These are phyloP conservation scores for Ellobius talpinus DNA, from an alignment of 2,113 vertebrate genomes.

Conservation along the genomic window DNA sequence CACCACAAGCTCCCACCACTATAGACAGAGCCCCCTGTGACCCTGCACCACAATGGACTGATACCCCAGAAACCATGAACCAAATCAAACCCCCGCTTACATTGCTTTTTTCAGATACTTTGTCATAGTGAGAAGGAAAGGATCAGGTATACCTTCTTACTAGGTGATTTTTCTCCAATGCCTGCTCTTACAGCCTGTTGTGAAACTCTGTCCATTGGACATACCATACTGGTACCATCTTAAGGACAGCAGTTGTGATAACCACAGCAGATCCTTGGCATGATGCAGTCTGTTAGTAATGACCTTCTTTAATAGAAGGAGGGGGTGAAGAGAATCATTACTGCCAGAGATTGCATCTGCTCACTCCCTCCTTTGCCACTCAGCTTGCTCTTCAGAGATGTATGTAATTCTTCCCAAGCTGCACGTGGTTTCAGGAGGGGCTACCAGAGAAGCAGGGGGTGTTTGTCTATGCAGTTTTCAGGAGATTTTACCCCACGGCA, in stretches of 20 bases:
- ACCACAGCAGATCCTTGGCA: not conserved
- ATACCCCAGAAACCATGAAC: not conserved
- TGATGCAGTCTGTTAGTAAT: not conserved
- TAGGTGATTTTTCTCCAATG: not conserved
- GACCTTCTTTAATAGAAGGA: not conserved
- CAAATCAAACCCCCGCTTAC: not conserved
- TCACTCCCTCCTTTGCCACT: not conserved
- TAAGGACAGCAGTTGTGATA: not conserved
- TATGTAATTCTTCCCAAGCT: not conserved
- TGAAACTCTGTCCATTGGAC: not conserved
- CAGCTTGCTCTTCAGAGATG: not conserved
- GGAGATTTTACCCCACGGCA: not conserved
- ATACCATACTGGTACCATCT: not conserved
- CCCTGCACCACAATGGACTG: not conserved
- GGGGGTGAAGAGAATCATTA: not conserved
- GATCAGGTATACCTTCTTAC: not conserved
- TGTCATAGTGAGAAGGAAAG: not conserved
- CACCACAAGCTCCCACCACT: not conserved
- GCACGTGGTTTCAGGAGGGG: not conserved
- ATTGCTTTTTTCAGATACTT: not conserved
- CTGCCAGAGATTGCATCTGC: not conserved
- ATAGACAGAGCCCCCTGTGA: not conserved
- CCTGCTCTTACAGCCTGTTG: not conserved
- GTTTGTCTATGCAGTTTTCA: not conserved
- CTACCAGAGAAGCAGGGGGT: not conserved